phyloP scores from a whole-genome alignment of 2,113 vertebrate genomes.

The Phylloscopus trochilus region DNA sequence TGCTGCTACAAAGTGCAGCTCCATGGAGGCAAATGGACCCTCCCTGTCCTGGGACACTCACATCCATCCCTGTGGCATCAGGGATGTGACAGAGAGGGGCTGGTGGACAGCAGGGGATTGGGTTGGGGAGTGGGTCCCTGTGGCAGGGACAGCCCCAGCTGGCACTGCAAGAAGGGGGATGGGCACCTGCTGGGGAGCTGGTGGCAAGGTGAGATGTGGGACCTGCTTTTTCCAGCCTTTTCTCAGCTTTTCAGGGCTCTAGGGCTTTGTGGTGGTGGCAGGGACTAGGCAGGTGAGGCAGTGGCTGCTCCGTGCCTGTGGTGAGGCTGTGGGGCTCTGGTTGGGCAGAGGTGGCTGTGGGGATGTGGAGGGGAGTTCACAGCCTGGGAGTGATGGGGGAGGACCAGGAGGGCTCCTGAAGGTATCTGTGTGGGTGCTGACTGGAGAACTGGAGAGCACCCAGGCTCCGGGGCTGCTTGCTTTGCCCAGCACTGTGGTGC shows the following conservation, averaged over 20 bases:
- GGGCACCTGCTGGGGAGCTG: rapidly evolving
- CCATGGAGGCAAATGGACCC: rapidly evolving
- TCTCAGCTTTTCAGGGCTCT: not conserved
- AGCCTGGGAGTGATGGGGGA: not conserved
- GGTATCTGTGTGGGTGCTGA: rapidly evolving
- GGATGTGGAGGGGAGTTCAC: not conserved
- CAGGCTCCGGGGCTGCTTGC: not conserved
- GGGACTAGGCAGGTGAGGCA: not conserved
- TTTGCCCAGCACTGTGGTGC: rapidly evolving
- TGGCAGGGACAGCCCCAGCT: not conserved
- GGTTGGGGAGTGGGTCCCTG: not conserved
- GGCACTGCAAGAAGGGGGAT: not conserved
- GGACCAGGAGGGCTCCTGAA: not conserved
- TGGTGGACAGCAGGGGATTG: not conserved
- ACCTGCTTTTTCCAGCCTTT: not conserved
- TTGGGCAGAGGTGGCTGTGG: not conserved
- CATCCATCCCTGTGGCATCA: rapidly evolving
- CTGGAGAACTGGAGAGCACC: not conserved
- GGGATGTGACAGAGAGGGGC: not conserved
- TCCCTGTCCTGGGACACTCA: not conserved
- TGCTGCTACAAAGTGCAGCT: not conserved
- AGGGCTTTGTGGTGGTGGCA: not conserved
- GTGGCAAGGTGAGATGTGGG: not conserved
- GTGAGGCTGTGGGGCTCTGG: not conserved
- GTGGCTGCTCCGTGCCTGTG: not conserved